Percentiles rank a stretch among this genome's conserved stretches.
These are phyloP conservation scores for Drosophila austrosaltans DNA, from an alignment of 2,888 invertebrate species.

Conservation along the genomic window DNA sequence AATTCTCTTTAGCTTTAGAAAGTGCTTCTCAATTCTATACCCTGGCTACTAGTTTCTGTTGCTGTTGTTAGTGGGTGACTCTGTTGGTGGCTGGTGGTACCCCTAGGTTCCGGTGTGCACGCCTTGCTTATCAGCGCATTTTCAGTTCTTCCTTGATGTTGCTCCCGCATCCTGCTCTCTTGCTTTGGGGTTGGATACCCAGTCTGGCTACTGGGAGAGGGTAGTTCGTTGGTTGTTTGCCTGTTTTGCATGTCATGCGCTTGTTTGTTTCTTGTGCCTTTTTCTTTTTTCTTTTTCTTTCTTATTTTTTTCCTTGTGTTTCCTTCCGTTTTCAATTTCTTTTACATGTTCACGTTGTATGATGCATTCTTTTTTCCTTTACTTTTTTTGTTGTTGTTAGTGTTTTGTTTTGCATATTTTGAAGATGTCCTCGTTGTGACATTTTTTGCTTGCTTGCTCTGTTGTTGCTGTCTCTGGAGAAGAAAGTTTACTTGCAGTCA, in stretches of 20 bases:
- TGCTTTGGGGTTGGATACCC: background rate
- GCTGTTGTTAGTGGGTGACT: slow-evolving; percentile 32
- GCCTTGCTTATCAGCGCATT: slow-evolving; percentile 71
- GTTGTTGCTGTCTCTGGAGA: slow-evolving; percentile 28
- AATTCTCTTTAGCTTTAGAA: slow-evolving; percentile 4
- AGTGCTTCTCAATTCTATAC: slow-evolving; percentile 23
- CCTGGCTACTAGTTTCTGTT: slow-evolving; percentile 20
- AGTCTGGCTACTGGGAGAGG: slow-evolving; percentile 14
- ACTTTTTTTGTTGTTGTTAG: slow-evolving; percentile 26
- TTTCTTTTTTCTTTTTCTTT: slow-evolving; percentile 33
- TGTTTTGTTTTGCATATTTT: slow-evolving; percentile 55
- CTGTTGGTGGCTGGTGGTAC: slow-evolving; percentile 16
- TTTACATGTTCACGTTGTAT: slow-evolving; percentile 44
- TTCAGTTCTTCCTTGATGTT: slow-evolving; percentile 52
- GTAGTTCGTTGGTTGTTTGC: slow-evolving; percentile 48
- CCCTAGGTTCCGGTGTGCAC: slow-evolving; percentile 65
- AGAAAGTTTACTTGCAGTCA: slow-evolving; percentile 22
- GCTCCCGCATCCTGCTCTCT: slow-evolving; percentile 29
- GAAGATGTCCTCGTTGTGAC: slow-evolving; percentile 56
- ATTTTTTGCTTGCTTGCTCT: slow-evolving; percentile 39
- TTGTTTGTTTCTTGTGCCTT: slow-evolving; percentile 64
- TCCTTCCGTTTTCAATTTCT: slow-evolving; percentile 75
- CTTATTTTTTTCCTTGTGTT: slow-evolving; percentile 36
- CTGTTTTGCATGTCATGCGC: slow-evolving; percentile 75
- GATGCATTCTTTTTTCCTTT: background rate